Conservation (phyloP, 2,888 invertebrate genomes). For the Lepidochrysops patricia region DNA sequence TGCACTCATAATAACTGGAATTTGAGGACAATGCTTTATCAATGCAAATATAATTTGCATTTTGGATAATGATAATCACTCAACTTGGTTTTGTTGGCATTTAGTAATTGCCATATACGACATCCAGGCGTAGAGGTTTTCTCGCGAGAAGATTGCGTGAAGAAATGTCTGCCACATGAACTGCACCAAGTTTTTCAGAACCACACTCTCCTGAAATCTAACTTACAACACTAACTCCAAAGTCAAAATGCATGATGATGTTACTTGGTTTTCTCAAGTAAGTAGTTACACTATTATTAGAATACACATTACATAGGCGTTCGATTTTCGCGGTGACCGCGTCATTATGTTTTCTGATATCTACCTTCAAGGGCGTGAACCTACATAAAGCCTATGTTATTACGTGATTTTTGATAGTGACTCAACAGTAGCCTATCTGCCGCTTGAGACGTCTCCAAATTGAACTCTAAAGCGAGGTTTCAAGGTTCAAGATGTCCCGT, state of each 20-base stretch:
- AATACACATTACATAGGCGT: not conserved
- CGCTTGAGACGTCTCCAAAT: not conserved
- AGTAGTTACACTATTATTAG: too few species aligned
- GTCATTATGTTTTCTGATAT: not conserved
- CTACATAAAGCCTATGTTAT: slow-evolving; percentile 1
- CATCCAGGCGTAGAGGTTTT: too few species aligned
- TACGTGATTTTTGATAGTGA: not conserved
- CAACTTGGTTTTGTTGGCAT: too few species aligned
- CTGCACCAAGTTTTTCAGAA: not conserved
- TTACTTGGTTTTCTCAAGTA: not conserved
- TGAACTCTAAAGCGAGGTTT: not conserved
- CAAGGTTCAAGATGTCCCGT: not conserved
- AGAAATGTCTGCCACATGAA: too few species aligned
- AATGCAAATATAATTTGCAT: too few species aligned
- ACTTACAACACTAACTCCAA: too few species aligned
- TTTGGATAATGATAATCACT: too few species aligned
- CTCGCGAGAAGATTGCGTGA: too few species aligned
- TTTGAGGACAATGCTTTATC: not conserved
- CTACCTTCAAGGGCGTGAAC: not conserved
- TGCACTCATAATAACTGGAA: not conserved
- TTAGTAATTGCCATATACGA: too few species aligned
- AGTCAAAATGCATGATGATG: not conserved
- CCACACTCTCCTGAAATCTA: too few species aligned
- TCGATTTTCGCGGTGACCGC: not conserved
- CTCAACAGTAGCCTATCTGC: not conserved